Conservation (phyloP, 2,888 invertebrate species). For the Mimachlamys varia region DNA sequence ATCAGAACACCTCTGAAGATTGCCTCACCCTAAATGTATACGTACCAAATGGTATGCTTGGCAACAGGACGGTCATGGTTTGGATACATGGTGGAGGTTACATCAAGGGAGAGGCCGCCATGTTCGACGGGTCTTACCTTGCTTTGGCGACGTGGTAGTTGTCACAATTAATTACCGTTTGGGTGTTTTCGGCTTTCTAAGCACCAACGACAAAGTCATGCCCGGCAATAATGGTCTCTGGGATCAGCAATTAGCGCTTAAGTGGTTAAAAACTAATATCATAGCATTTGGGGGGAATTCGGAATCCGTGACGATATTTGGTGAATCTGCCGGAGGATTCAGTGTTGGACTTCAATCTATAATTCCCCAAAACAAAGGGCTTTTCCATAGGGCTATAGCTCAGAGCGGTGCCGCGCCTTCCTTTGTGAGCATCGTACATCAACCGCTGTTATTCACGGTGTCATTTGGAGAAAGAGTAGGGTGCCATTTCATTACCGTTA, state of each 20-base stretch:
- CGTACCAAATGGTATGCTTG: constrained; percentile 50
- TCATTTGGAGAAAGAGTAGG: neutral
- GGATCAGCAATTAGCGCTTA: constrained; percentile 64
- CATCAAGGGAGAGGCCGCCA: constrained; percentile 54
- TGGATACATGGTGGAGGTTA: constrained; percentile 69
- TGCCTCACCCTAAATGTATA: constrained; percentile 63
- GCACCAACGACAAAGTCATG: constrained; percentile 54
- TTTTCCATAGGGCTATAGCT: constrained; percentile 62
- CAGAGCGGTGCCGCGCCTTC: constrained; percentile 82
- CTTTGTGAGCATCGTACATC: neutral
- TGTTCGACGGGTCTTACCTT: constrained; percentile 62
- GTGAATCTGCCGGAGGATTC: constrained; percentile 66
- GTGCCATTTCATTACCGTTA: neutral
- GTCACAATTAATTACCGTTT: constrained; percentile 65
- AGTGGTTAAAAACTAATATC: constrained; percentile 66
- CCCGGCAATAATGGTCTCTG: constrained; percentile 63
- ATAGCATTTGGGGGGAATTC: constrained; percentile 63
- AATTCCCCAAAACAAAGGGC: constrained; percentile 54
- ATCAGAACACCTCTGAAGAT: constrained; percentile 58
- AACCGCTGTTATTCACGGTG: neutral
- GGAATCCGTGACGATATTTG: constrained; percentile 57
- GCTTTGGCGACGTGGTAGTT: constrained; percentile 62
- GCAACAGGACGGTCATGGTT: constrained; percentile 61
- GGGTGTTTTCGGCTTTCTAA: constrained; percentile 64
- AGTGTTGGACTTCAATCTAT: constrained; percentile 60